Evolutionary conservation across 2,888 invertebrate species (phyloP), one percentile per base, ranked within the genome.

Genomic region (Dinocampus coccinellae): DNA sequence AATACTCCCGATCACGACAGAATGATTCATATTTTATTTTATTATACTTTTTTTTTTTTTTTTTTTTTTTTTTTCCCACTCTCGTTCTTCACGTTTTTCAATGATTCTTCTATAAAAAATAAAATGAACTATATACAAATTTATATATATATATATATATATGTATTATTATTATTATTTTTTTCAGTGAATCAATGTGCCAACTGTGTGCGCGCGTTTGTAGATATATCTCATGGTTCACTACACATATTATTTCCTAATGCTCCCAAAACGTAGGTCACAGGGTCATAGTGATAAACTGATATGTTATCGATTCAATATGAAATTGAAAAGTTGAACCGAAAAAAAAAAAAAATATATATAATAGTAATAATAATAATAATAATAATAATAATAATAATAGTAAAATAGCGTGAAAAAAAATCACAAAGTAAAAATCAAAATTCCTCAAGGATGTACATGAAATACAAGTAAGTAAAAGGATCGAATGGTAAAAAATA

Each of bases 1-100:
- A 62, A 52, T 72, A 55, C 67, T 26, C 57, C 68, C 36, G 47
- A 58, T 58, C 33, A 6, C 47, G n/a, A 34, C 0, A 13, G 58
- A 58, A n/a, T 33, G 29, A 58, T 58, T 58, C n/a, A 58, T 29
- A 29, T 24, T 57, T 29, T 26, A 26, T 57, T n/a, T 24, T 57
- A 4, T 39, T 3, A 39, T 39, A 39, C 3, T 39, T 39, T 39
- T 7, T 7, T 33, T 3, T 33, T 3, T 39, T 39, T 39, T 39
- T 39, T 39, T 3, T 47, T 20, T 16, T 39, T 39, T 39, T 1
- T 47, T 47, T 16, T 29, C 3, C 29, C 29, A 3, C 7, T 29
- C 7, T 7, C 29, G 3, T 29, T 29, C 29, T 29, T 29, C 29
- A 29, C 29, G 7, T 29, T n/a, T n/a, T n/a, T 29, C 29, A 29